Conservation (phyloP, 2,888 invertebrate species). For the Ormyrus thymus region DNA sequence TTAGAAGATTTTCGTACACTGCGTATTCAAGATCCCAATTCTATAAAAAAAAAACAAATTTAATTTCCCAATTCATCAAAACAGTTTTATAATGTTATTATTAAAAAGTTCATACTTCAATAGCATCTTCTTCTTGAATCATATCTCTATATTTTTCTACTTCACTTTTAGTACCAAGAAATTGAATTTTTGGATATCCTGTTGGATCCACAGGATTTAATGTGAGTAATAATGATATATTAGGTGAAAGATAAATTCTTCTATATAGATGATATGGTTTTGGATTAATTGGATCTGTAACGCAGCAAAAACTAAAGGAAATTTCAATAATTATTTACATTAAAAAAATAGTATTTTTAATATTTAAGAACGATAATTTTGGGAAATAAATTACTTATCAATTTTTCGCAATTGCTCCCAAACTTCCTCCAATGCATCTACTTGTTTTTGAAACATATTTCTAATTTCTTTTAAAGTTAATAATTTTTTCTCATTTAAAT, state of each 20-base stretch:
- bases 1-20: conserved; percentile 65
- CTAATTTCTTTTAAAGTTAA: conserved; percentile 60
- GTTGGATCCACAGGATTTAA: conserved; percentile 64
- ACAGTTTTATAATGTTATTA: not conserved
- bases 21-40: conserved; percentile 65
- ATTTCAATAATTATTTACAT: conserved; percentile 26
- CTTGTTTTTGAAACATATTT: conserved; percentile 62
- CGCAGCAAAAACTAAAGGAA: conserved; percentile 66
- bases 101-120: conserved; percentile 43
- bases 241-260: conserved; percentile 67
- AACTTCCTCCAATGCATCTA: conserved; percentile 60
- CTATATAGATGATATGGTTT: conserved; percentile 70
- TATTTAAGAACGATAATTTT: not conserved
- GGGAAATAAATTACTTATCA: conserved; percentile 63
- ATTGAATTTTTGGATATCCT: conserved; percentile 66
- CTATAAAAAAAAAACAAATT: conserved; percentile 59
- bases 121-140: conserved; percentile 54
- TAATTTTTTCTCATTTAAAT: conserved; percentile 60
- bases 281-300: conserved; percentile 69
- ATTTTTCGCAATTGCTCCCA: conserved; percentile 67
- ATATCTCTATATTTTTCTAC: conserved; percentile 63
- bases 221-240: conserved; percentile 65
- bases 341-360: conserved; percentile 18
- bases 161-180: conserved; percentile 67
- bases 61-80: conserved; percentile 1